Evolutionary conservation across 2,888 invertebrate species (phyloP), one percentile per base, ranked within the genome.

Genomic region (Cheilosia impressa): DNA sequence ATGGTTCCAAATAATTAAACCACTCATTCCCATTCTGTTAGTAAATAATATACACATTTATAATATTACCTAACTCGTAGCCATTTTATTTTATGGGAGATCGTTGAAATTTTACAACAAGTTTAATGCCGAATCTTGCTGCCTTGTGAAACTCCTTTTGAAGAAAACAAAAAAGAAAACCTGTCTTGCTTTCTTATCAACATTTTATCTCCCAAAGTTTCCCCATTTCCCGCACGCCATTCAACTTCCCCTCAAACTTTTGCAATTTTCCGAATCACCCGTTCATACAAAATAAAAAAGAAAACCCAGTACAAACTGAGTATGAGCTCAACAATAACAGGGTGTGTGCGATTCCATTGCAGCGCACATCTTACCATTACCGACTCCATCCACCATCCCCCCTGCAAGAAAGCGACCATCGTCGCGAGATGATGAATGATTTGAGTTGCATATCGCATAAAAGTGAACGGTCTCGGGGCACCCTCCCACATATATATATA

Each of bases 371-470:
- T 43, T 4, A 7, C 47, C 57, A 24, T 57, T 15, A 13, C 13
- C 38, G 19, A 13, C 38, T 27, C 7, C 27, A 57, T 27, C 15
- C 38, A 19, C 7, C 27, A 57, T 27, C 15, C 47, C 31, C 63
- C 38, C 63, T 55, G 34, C 19, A 60, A 68, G 52, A 63, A 60
- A 73, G 41, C 38, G 38, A 38, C 38, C 38, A 78, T 60, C 63
- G 57, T 63, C 57, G 58, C 22, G 13, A 53, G 45, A 79, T 72
- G 72, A 78, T 65, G 71, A 82, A 82, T 77, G 71, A 82, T 82
- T 76, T 82, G 60, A 72, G 53, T 65, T 83, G 83, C 73, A 73
- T 78, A 58, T 78, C 68, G 73, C 72, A 68, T 31, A 45, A 73
- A 66, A 31, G 52, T 68, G 41, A 69, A 45, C 27, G 27, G 47